Percentiles rank a stretch among this genome's conserved stretches.
phyloP scores from a whole-genome alignment of 2,113 vertebrate genomes.

The Nothoprocta perdicaria region DNA sequence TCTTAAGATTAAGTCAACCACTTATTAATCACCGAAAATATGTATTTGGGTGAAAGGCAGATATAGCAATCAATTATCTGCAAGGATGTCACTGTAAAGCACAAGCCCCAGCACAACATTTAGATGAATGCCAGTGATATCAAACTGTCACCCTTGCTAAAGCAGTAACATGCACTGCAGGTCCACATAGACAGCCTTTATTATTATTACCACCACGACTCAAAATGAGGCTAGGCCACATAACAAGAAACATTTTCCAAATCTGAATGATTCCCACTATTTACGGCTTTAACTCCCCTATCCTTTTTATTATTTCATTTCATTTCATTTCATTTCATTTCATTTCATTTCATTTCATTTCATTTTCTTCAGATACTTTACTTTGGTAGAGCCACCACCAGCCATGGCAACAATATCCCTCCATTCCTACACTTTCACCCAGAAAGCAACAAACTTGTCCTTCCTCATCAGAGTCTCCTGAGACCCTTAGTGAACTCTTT shows the following conservation, averaged over 20 bases:
- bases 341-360: too few species aligned
- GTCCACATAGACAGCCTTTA: neutral
- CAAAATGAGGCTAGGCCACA: neutral
- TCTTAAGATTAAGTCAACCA: neutral
- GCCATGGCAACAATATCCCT: neutral
- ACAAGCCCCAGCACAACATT: neutral
- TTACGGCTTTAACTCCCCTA: neutral
- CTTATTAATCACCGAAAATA: too few species aligned
- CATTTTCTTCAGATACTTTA: neutral
- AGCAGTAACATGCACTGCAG: accelerated
- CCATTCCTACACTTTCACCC: neutral
- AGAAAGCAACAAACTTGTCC: neutral
- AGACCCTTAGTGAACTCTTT: neutral
- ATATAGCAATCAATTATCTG: too few species aligned
- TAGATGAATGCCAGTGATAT: neutral
- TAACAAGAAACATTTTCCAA: neutral
- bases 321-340: neutral
- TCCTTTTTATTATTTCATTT: neutral
- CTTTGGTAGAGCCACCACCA: neutral
- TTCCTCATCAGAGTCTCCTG: neutral
- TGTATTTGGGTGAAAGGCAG: too few species aligned
- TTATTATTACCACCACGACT: neutral
- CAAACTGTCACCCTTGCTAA: neutral
- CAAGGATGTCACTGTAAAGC: too few species aligned
- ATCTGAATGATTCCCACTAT: neutral